A percentile compares a stretch with the other conserved stretches of the same genome.
Conservation (phyloP, 2,797 vertebrate genomes). For the Bradypodion pumilum region DNA sequence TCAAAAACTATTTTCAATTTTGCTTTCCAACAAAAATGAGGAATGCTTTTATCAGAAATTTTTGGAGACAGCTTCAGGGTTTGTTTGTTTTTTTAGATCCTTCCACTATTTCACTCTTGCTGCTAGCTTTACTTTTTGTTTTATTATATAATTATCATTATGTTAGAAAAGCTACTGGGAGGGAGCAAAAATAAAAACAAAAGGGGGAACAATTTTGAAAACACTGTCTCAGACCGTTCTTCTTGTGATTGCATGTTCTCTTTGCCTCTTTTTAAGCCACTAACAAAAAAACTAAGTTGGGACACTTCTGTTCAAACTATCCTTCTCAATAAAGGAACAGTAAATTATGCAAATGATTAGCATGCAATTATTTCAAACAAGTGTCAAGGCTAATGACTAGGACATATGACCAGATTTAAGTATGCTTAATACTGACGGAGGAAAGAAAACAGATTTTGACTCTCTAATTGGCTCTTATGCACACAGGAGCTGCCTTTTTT, state of each 20-base stretch:
- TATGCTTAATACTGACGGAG: not conserved
- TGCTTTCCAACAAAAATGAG: too few species aligned
- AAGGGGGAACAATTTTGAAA: too few species aligned
- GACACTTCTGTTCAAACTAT: too few species aligned
- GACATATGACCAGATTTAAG: not conserved
- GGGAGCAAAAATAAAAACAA: not conserved
- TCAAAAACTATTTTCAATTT: too few species aligned
- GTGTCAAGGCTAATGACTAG: not conserved
- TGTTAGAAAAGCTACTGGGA: not conserved
- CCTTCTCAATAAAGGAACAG: not conserved
- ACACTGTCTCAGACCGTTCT: not conserved
- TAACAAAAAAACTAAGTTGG: too few species aligned
- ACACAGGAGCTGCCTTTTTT: not conserved
- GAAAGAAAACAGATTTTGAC: not conserved
- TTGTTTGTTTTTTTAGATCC: too few species aligned
- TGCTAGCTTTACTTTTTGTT: too few species aligned
- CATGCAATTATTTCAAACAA: not conserved
- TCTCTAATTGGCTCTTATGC: slow-evolving; percentile 4
- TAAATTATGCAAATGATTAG: not conserved
- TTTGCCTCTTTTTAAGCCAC: too few species aligned
- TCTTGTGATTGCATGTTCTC: not conserved
- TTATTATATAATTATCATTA: too few species aligned
- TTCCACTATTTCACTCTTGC: too few species aligned
- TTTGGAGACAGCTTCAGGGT: too few species aligned
- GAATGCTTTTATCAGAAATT: too few species aligned